These are phyloP conservation scores for Temnothorax nylanderi DNA, from an alignment of 1,140 invertebrate genomes.

Conservation along the genomic window DNA sequence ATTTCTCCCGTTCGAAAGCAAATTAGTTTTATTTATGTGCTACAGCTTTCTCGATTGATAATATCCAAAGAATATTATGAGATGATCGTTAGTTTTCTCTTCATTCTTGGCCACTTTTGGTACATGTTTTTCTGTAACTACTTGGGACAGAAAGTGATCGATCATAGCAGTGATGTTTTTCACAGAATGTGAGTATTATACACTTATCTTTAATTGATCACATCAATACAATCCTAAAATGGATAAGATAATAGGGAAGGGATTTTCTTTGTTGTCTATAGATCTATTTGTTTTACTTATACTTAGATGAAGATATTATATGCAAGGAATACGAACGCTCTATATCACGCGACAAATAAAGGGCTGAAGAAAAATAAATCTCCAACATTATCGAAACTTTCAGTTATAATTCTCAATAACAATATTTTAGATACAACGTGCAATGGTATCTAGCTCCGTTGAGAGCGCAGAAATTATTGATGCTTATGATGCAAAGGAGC, in stretches of 20 bases:
- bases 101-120: slow-evolving; percentile 4
- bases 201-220: background rate
- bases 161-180: slow-evolving; percentile 43
- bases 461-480: slow-evolving; percentile 55
- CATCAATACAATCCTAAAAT: background rate
- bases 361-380: no score
- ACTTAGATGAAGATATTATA: background rate
- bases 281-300: background rate
- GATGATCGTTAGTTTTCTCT: background rate
- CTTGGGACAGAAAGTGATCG: slow-evolving; percentile 11
- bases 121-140: slow-evolving; percentile 32
- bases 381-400: background rate
- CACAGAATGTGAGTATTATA: slow-evolving; percentile 24
- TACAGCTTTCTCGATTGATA: slow-evolving; percentile 27
- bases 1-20: background rate
- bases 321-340: background rate
- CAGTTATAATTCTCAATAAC: background rate
- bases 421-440: slow-evolving; percentile 49
- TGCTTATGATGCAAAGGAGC: slow-evolving; percentile 61
- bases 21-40: background rate
- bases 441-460: slow-evolving; percentile 58
- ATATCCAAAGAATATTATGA: background rate
- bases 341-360: background rate
- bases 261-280: no score
- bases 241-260: no score